Conservation (phyloP, 92 coral and sea anemone genomes). For the Parazoanthus atlanticus region DNA sequence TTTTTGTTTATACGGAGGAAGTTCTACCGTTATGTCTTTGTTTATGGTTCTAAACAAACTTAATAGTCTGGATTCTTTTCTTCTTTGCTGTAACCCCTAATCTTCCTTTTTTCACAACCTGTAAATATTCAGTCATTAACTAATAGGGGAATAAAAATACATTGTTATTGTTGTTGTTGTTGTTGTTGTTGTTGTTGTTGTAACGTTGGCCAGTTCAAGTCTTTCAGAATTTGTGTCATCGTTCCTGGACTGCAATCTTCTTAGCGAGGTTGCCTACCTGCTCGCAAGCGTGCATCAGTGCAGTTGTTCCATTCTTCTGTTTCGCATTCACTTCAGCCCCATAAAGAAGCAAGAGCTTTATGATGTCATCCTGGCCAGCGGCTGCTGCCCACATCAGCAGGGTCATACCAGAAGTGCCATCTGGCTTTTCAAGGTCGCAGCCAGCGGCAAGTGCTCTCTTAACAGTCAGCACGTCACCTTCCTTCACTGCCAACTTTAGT, state of each 20-base stretch:
- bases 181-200: no score
- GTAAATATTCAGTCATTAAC: no score
- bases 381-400: conserved; percentile 92
- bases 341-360: conserved; percentile 72
- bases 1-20: no score
- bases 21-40: no score
- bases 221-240: no score
- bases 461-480: conserved; percentile 74
- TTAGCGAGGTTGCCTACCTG: conserved; percentile 58
- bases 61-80: no score
- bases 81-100: no score
- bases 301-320: conserved; percentile 79
- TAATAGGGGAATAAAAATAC: no score
- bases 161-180: no score
- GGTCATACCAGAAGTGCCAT: conserved; percentile 92
- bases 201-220: no score
- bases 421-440: conserved; percentile 70
- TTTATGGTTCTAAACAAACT: no score
- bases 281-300: conserved; percentile 89
- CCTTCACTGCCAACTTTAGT: conserved; percentile 74
- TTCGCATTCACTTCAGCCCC: conserved; percentile 77
- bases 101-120: no score
- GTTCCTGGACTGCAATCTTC: neutral
- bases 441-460: conserved; percentile 85
- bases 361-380: conserved; percentile 80